A percentile compares a stretch with the other conserved stretches of the same genome.
Conservation (phyloP, 2,888 invertebrate species). For the Athalia circularis region DNA sequence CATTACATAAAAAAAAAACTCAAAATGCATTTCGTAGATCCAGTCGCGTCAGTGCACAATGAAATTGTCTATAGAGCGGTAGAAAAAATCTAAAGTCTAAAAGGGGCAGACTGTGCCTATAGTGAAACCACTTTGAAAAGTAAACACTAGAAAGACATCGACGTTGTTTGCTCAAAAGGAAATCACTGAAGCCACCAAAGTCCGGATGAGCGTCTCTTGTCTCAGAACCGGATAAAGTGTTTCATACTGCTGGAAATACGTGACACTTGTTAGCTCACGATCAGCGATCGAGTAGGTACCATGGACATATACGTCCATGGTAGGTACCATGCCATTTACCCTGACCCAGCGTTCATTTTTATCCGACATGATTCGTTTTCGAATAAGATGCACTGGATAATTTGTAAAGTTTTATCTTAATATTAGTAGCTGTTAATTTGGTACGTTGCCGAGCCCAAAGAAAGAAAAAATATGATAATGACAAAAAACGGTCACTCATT, state of each 20-base stretch:
- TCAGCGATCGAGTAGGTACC: conserved; percentile 5
- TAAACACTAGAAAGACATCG: conserved; percentile 42
- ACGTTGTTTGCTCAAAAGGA: conserved; percentile 34
- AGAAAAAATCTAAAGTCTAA: conserved; percentile 4
- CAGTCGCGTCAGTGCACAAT: background rate
- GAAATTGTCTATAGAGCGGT: conserved; percentile 6
- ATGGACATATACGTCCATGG: too few relatives aligned
- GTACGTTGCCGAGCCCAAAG: too few relatives aligned
- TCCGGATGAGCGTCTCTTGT: conserved; percentile 39
- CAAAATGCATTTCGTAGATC: background rate
- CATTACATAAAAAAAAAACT: background rate
- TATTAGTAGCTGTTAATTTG: too few relatives aligned
- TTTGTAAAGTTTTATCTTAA: too few relatives aligned
- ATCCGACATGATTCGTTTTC: background rate
- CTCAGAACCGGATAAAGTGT: conserved; percentile 39
- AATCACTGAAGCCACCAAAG: conserved; percentile 35
- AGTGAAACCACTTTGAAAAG: conserved; percentile 36
- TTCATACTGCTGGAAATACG: conserved; percentile 22
- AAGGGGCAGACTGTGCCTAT: conserved; percentile 20
- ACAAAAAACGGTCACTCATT: too few relatives aligned
- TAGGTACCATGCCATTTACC: too few relatives aligned
- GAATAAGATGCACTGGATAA: too few relatives aligned
- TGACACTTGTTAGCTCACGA: conserved; percentile 22
- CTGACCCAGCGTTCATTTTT: background rate
- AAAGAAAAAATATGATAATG: too few relatives aligned